Percentiles rank a stretch among this genome's conserved stretches.
Conservation (phyloP, 2,113 vertebrate genomes). For the Boulengeromyrus knoepffleri region DNA sequence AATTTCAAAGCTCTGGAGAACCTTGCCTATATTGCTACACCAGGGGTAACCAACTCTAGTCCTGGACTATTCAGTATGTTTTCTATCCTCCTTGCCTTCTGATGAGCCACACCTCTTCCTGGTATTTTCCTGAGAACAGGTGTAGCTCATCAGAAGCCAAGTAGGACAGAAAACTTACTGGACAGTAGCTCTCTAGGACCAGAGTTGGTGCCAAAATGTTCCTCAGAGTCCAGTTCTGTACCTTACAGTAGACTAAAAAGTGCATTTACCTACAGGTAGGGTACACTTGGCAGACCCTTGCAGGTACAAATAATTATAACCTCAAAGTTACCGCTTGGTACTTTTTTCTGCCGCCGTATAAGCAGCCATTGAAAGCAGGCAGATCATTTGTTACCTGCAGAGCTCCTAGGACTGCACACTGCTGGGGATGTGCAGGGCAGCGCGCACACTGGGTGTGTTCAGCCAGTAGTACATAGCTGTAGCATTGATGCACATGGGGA, state of each 20-base stretch:
- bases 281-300: neutral
- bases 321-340: neutral
- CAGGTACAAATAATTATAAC: neutral
- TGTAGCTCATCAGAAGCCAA: neutral
- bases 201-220: neutral
- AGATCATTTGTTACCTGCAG: constrained; percentile 27
- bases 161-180: neutral
- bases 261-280: neutral
- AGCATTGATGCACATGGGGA: constrained; percentile 25
- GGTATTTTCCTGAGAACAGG: neutral
- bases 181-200: neutral
- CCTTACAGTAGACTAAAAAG: neutral
- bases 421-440: constrained; percentile 28
- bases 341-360: neutral
- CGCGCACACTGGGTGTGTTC: constrained; percentile 19
- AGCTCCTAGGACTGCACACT: constrained; percentile 33
- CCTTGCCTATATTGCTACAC: neutral
- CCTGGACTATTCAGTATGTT: neutral
- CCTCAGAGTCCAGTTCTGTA: neutral
- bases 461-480: constrained; percentile 34
- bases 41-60: neutral
- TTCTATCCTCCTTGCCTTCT: neutral
- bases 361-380: neutral
- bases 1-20: neutral
- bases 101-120: neutral